A percentile compares a stretch with the other conserved stretches of the same genome.
phyloP scores from a whole-genome alignment of 2,797 vertebrate species.

The Etheostoma perlongum region DNA sequence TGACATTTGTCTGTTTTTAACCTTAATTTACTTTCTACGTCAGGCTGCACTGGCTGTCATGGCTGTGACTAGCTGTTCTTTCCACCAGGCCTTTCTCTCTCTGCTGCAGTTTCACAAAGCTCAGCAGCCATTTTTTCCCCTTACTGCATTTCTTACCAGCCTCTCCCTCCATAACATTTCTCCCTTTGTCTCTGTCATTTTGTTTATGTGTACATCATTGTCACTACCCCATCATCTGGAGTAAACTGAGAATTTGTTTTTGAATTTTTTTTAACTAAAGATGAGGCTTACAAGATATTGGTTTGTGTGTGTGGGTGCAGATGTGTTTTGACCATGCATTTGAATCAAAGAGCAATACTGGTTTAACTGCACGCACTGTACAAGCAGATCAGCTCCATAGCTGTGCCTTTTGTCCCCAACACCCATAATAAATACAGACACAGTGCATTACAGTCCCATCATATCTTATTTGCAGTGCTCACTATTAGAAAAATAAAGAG shows the following conservation, averaged over 20 bases:
- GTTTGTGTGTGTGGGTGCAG: constrained; percentile 38
- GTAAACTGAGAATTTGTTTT: constrained; percentile 48
- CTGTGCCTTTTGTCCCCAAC: constrained; percentile 47
- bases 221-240: constrained; percentile 17
- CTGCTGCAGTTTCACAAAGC: constrained; percentile 75
- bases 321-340: constrained; percentile 53
- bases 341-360: constrained; percentile 62
- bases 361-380: constrained; percentile 50
- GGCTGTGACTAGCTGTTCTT: constrained; percentile 69
- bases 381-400: constrained; percentile 39
- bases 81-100: constrained; percentile 72
- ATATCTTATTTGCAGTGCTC: constrained; percentile 6
- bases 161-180: constrained; percentile 53
- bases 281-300: constrained; percentile 43
- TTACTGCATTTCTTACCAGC: constrained; percentile 57
- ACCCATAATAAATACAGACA: constrained; percentile 22
- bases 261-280: constrained; percentile 40
- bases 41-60: constrained; percentile 66
- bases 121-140: constrained; percentile 73
- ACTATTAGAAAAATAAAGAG: constrained; percentile 12
- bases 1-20: constrained; percentile 62
- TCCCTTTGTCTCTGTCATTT: constrained; percentile 24
- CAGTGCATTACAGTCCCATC: constrained; percentile 17
- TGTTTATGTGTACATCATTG: constrained; percentile 11
- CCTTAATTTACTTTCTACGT: constrained; percentile 56